These are phyloP conservation scores for Spilosoma lubricipeda DNA, from an alignment of 2,888 invertebrate species.

Conservation along the genomic window DNA sequence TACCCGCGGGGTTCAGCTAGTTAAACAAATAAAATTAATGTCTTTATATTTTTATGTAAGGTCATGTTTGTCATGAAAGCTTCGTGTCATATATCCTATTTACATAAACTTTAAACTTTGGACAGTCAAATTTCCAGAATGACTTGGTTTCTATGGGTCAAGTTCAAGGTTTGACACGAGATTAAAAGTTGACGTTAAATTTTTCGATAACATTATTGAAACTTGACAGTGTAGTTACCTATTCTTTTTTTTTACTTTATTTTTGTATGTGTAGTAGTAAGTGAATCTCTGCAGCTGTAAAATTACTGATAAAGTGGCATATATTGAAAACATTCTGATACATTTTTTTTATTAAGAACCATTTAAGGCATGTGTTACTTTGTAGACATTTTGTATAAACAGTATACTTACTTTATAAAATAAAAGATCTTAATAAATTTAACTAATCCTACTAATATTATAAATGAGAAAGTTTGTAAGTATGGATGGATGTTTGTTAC, in stretches of 20 bases:
- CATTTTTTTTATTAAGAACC: no score
- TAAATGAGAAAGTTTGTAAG: no score
- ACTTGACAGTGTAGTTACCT: not conserved
- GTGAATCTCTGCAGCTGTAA: not conserved
- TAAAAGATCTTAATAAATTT: no score
- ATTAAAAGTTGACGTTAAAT: not conserved
- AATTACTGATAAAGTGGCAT: not conserved
- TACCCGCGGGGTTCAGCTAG: no score
- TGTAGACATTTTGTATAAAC: no score
- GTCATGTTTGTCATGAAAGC: not conserved
- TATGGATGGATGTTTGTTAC: no score
- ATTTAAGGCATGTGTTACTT: no score
- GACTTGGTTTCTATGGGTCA: not conserved
- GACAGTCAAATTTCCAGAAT: not conserved
- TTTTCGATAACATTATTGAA: not conserved
- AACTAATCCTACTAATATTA: no score
- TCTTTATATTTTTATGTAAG: no score
- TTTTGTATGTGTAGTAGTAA: not conserved
- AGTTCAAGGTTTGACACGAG: constrained; percentile 8
- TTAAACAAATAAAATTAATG: no score
- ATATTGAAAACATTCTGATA: no score
- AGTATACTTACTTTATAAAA: no score
- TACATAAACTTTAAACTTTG: not conserved
- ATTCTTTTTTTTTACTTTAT: not conserved
- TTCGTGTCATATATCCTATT: not conserved